phyloP scores from a whole-genome alignment of 2,797 vertebrate genomes.

The Danio aesculapii region DNA sequence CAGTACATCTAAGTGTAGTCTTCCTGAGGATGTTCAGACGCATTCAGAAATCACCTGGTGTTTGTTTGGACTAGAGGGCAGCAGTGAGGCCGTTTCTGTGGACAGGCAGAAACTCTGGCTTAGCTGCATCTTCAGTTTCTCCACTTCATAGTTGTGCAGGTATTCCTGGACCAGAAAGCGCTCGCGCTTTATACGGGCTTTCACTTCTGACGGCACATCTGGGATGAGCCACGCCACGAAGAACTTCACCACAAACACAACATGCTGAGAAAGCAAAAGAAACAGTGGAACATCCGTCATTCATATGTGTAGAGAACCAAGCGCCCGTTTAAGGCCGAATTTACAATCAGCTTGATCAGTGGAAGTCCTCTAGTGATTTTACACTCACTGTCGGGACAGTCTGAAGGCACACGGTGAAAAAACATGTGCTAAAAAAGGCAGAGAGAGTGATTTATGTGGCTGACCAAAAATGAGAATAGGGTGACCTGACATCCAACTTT shows the following conservation, averaged over 20 bases:
- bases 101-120: slow-evolving; percentile 74
- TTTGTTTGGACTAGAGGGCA: slow-evolving; percentile 61
- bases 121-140: slow-evolving; percentile 87
- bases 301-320: background rate
- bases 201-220: slow-evolving; percentile 89
- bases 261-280: slow-evolving; percentile 77
- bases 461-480: no score
- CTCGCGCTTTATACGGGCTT: slow-evolving; percentile 89
- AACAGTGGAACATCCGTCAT: background rate
- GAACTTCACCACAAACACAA: slow-evolving; percentile 95
- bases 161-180: slow-evolving; percentile 92
- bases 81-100: slow-evolving; percentile 61
- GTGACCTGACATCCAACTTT: no score
- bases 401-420: no score
- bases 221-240: slow-evolving; percentile 96
- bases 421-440: no score
- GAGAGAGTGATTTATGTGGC: no score
- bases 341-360: background rate
- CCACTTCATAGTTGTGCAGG: slow-evolving; percentile 91
- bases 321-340: background rate
- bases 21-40: slow-evolving; percentile 59
- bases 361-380: no score
- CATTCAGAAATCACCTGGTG: slow-evolving; percentile 73
- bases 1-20: background rate
- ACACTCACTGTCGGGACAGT: no score